These are phyloP conservation scores for Thryonomys swinderianus DNA, from an alignment of 2,113 vertebrate genomes.

Conservation along the genomic window DNA sequence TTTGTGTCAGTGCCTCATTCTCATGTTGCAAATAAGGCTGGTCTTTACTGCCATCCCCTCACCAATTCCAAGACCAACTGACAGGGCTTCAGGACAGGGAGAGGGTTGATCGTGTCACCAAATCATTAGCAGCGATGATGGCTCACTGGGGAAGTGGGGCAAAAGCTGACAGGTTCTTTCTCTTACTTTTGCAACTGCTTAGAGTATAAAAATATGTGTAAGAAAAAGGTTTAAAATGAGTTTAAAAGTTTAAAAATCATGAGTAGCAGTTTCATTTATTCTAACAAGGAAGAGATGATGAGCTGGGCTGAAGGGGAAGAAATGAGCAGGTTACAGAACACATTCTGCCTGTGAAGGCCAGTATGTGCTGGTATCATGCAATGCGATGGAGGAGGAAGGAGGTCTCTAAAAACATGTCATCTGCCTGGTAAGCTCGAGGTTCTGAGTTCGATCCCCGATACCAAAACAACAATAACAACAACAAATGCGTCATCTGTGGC, in stretches of 20 bases:
- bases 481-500: neutral
- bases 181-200: conserved; percentile 19
- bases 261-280: neutral
- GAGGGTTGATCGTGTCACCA: neutral
- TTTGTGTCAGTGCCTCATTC: neutral
- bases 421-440: too few relatives aligned
- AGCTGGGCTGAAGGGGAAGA: neutral
- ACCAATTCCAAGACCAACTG: neutral
- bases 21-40: neutral
- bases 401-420: neutral
- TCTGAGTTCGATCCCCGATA: too few relatives aligned
- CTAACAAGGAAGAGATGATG: neutral
- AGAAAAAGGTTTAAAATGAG: neutral
- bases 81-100: neutral
- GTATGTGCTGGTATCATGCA: neutral
- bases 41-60: neutral
- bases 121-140: neutral
- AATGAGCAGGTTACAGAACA: neutral
- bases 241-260: too few relatives aligned
- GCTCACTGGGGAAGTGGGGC: neutral
- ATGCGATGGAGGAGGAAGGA: neutral
- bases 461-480: too few relatives aligned
- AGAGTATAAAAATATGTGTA: conserved; percentile 44
- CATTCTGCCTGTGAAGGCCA: neutral
- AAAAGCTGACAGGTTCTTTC: neutral